phyloP scores from a whole-genome alignment of 53 echinoderm and acorn worm genomes.

The Echinarachnius parma region DNA sequence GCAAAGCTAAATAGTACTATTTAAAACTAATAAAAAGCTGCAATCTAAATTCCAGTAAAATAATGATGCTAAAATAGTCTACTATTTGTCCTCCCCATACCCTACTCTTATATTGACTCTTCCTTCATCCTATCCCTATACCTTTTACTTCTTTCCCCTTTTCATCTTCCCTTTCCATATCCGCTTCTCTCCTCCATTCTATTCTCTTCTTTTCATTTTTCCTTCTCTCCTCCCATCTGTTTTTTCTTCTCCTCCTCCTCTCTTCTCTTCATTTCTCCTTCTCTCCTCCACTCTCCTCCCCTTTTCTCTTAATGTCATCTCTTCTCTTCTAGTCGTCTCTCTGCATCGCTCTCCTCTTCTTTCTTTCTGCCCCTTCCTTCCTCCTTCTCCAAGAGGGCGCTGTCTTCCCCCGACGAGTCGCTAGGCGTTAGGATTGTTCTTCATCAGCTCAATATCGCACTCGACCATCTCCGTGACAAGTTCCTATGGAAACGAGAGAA shows the following conservation, averaged over 20 bases:
- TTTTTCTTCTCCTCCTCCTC: slow-evolving; percentile 1
- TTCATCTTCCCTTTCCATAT: neutral
- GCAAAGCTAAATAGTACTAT: too few relatives aligned
- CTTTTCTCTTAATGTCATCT: neutral
- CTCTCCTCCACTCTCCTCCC: neutral
- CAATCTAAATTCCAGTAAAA: too few relatives aligned
- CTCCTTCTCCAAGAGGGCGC: slow-evolving; percentile 5
- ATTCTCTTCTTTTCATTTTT: neutral
- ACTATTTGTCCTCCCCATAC: too few relatives aligned
- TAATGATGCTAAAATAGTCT: too few relatives aligned
- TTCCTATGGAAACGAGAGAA: slow-evolving; percentile 35
- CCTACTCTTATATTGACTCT: too few relatives aligned
- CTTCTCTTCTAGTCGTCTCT: neutral
- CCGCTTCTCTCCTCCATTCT: neutral
- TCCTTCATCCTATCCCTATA: too few relatives aligned
- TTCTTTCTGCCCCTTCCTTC: slow-evolving; percentile 33
- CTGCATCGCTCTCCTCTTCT: neutral
- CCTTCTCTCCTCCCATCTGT: slow-evolving; percentile 3
- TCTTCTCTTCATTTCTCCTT: slow-evolving; percentile 25
- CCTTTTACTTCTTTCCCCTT: too few relatives aligned
- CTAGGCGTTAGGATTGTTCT: slow-evolving; percentile 75
- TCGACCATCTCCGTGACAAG: slow-evolving; percentile 85
- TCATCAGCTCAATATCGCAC: slow-evolving; percentile 71
- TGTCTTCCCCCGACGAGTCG: too few relatives aligned
- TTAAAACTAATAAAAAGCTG: too few relatives aligned